Conservation (phyloP, 2,888 invertebrate genomes). For the Xylophagus ater region DNA sequence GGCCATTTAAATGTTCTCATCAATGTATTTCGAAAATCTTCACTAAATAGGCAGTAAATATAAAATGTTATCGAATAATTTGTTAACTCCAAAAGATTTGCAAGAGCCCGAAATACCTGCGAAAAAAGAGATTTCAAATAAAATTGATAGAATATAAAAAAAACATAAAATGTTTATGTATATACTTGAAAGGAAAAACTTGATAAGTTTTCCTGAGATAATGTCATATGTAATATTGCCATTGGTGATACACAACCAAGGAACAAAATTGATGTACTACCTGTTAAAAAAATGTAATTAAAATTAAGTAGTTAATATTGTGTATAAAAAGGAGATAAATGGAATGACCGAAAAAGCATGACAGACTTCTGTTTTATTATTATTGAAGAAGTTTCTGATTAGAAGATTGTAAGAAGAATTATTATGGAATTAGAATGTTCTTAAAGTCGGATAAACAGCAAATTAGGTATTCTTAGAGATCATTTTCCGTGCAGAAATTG, state of each 20-base stretch:
- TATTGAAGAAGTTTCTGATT: no score
- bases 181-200: conserved; percentile 53
- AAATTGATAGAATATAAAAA: conserved; percentile 1
- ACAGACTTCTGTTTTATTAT: no score
- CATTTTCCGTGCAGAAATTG: no score
- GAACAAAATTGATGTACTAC: conserved; percentile 54
- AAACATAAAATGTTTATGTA: conserved; percentile 9
- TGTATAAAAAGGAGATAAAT: no score
- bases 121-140: conserved; percentile 4
- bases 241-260: conserved; percentile 59
- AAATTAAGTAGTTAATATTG: no score
- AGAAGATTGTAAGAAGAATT: no score
- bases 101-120: conserved; percentile 56
- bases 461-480: no score
- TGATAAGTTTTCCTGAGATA: conserved; percentile 50
- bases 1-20: conserved; percentile 52
- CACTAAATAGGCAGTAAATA: conserved; percentile 66
- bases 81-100: conserved; percentile 61
- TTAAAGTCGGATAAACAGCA: no score
- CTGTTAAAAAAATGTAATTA: conserved; percentile 18
- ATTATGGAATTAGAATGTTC: no score
- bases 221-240: conserved; percentile 57
- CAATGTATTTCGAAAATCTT: conserved; percentile 61
- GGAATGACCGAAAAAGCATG: no score
- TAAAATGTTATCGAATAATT: conserved; percentile 71